These are phyloP conservation scores for Laterallus jamaicensis DNA, from an alignment of 2,113 vertebrate genomes.

Conservation along the genomic window DNA sequence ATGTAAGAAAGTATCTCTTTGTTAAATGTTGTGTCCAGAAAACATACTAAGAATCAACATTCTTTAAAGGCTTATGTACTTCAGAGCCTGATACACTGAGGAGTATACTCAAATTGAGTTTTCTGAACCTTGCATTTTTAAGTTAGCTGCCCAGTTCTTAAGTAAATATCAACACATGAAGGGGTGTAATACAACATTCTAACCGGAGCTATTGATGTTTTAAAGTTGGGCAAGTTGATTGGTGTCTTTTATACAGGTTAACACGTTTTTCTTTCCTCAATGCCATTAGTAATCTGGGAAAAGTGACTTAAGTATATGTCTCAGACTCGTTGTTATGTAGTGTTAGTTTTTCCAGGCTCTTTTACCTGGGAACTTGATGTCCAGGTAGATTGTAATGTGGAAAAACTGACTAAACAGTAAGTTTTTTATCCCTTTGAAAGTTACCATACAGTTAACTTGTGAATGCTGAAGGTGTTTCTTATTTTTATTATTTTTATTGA, in stretches of 20 bases:
- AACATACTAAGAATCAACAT: neutral
- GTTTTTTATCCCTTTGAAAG: neutral
- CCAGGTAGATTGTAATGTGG: neutral
- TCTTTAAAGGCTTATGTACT: neutral
- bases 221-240: neutral
- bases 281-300: neutral
- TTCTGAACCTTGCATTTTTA: neutral
- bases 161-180: neutral
- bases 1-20: neutral
- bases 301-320: neutral
- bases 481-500: neutral
- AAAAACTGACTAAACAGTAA: neutral
- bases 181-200: neutral
- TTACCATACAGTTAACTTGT: neutral
- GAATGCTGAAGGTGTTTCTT: neutral
- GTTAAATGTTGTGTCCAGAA: neutral
- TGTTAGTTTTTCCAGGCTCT: neutral
- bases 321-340: neutral
- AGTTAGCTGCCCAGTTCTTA: neutral
- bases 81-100: neutral
- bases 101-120: neutral
- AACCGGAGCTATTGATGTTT: neutral
- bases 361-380: neutral
- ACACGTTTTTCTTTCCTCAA: neutral
- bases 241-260: neutral